These are phyloP conservation scores for Parotocinclus haroldoi DNA, from an alignment of 2,797 vertebrate species.

Conservation along the genomic window DNA sequence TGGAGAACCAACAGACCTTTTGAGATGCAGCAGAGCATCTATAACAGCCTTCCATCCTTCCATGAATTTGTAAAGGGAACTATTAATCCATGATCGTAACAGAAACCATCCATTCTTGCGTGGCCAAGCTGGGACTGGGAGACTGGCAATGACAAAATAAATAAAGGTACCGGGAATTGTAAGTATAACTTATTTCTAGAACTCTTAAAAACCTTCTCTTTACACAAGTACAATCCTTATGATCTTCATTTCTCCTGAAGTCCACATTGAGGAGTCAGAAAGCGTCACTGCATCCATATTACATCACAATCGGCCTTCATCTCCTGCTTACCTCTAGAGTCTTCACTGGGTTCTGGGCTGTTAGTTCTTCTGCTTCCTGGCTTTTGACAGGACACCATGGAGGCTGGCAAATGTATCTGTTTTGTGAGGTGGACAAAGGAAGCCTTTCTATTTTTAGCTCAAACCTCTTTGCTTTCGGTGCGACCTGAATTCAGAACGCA, in stretches of 20 bases:
- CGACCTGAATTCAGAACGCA: slow-evolving; percentile 7
- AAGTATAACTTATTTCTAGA: too few species aligned
- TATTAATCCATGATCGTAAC: too few species aligned
- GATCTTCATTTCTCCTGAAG: background rate
- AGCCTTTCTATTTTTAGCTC: background rate
- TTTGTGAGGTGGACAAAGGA: background rate
- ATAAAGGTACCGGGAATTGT: too few species aligned
- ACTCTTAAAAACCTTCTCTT: too few species aligned
- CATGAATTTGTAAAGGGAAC: too few species aligned
- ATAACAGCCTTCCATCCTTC: too few species aligned
- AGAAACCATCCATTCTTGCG: too few species aligned
- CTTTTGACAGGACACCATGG: slow-evolving; percentile 9
- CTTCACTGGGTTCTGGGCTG: slow-evolving; percentile 11
- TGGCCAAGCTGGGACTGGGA: too few species aligned
- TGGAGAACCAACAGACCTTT: too few species aligned
- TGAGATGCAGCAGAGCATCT: too few species aligned
- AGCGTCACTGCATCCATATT: background rate
- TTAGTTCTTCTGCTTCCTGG: slow-evolving; percentile 6
- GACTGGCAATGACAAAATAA: too few species aligned
- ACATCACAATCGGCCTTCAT: background rate
- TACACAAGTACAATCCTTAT: background rate
- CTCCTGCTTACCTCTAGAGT: slow-evolving; percentile 9
- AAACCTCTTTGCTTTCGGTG: slow-evolving; percentile 3
- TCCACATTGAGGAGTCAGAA: slow-evolving; percentile 4
- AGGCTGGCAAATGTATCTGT: slow-evolving; percentile 3